Evolutionary conservation across 1,140 invertebrate genomes (phyloP).

Genomic region (Steinernema feltiae): DNA sequence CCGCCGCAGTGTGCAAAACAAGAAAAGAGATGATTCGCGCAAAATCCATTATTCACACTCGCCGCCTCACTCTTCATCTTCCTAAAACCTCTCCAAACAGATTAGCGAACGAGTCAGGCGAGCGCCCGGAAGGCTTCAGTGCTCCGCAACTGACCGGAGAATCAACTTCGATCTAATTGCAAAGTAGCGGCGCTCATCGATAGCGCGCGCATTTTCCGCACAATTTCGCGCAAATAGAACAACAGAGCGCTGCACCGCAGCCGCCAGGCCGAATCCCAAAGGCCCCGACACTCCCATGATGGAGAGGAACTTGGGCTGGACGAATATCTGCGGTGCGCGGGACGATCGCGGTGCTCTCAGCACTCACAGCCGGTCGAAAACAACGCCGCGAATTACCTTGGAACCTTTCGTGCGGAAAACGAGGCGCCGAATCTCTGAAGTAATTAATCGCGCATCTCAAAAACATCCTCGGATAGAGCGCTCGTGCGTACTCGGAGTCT

Average conservation of each 20-base stretch:
- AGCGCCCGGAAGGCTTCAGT: neutral
- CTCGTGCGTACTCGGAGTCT: neutral
- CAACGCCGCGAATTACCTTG: neutral
- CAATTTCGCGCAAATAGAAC: conserved; percentile 6
- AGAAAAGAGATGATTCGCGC: neutral
- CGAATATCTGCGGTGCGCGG: too few species aligned
- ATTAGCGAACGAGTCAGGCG: neutral
- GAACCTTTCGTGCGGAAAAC: neutral
- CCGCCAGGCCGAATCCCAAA: neutral
- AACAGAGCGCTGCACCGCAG: neutral
- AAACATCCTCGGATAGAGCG: conserved; percentile 1
- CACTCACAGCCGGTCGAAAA: too few species aligned
- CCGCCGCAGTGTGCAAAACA: too few species aligned
- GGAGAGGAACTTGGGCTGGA: neutral
- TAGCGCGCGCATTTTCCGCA: neutral
- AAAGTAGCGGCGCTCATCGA: neutral
- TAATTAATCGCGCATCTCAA: conserved; percentile 9
- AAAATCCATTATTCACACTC: conserved; percentile 10
- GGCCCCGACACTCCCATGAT: neutral
- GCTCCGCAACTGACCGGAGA: too few species aligned
- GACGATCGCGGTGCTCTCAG: too few species aligned
- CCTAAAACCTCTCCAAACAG: neutral
- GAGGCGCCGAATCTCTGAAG: neutral
- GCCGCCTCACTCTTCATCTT: neutral
- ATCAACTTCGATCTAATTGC: conserved; percentile 13